Base-by-base conservation (phyloP, 2,797 vertebrate species). In the Antennarius maculatus region DNA sequence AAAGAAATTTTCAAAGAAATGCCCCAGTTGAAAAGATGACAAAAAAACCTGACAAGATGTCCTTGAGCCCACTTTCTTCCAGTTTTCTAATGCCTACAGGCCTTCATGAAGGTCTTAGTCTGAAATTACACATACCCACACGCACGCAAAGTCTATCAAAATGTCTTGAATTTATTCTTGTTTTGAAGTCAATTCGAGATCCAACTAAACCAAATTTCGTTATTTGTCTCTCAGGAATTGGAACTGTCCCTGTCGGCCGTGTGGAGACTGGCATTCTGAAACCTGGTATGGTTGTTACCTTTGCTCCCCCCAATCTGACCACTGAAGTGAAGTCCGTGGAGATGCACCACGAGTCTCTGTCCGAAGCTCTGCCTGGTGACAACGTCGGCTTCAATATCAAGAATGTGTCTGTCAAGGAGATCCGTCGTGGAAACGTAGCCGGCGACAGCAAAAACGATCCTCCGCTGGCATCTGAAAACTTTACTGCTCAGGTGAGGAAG, bases 271-370 rank as follows among this genome's bases (percentile, higher is more conserved):
- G 94, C 5, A 0, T 92, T 67, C 83, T 95, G 77, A 94, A 94
- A 86, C 88, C 93, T 0, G 91, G 92, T 23, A 93, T 94, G 92
- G 83, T 94, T 9, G 92, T 94, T 60, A 94, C 91, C 59, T 95
- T 94, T 13, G 93, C 93, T 56, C 93, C 93, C 28, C 86, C 87
- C 49, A 90, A 90, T 56, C 56, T 95, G 75, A 93, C 93, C 81
- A 94, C 91, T 51, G 94, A 95, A 86, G 94, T 95, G 0, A 95
- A 95, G 86, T 94, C 93, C 10, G 93, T 94, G 72, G 93, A 94
- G 81, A 94, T 94, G 93, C 93, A 94, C 82, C 94, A 94, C 46
- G 93, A 94, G 84, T 77, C 91, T 56, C 84, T 94, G 71, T 2
- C 74, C 0, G 93, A 94, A 66, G 94, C 94, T 41, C 6, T 86